Evolutionary conservation across 1,140 invertebrate species (phyloP), one percentile per base, ranked within the genome.

Genomic region (Scaptomyza pallida): DNA sequence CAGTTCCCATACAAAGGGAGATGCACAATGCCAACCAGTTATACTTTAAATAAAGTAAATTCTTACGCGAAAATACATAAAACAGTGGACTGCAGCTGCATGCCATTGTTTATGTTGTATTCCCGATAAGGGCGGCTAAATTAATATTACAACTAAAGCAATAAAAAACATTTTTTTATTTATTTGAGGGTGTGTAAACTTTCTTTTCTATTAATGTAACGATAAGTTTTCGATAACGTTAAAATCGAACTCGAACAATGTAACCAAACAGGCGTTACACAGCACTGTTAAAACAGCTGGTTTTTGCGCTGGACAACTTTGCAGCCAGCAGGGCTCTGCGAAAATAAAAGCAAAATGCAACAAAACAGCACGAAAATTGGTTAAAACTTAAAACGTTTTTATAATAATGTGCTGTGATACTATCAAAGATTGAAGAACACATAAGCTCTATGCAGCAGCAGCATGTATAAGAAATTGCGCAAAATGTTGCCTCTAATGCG

Each of bases 401-500:
- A 13, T 10, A n/a, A 41, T 61, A 59, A 86, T 88, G 81, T 52
- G 50, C 41, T 69, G 33, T n/a, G 10, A 10, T 21, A 33, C 23
- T 17, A 5, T 8, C 45, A 50, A 21, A 21, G 5, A 57, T 43
- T 65, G 48, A 52, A 33, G 43, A 13, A 45, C 35, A 65, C 10
- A 13, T 50, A 6, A 41, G 35, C 19, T 19, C 2, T 8, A 23
- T 51, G 44, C 55, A 26, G 8, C 10, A 51, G 65, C 43, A 63
- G 26, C 17, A 86, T 86, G 83, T 55, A 60, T 40, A 86, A 74
- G 54, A 78, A 78, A 72, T 13, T 86, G 37, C 62, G 76, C 12
- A 88, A 82, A 67, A 88, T 88, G 83, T 77, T 88, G 62, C 57
- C 77, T 4, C 15, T 69, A 35, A 63, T 83, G 59, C 83, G 85